Percentiles rank a stretch among this genome's conserved stretches.
phyloP scores from a whole-genome alignment of 2,888 invertebrate genomes.

The Opisthograptis luteolata region DNA sequence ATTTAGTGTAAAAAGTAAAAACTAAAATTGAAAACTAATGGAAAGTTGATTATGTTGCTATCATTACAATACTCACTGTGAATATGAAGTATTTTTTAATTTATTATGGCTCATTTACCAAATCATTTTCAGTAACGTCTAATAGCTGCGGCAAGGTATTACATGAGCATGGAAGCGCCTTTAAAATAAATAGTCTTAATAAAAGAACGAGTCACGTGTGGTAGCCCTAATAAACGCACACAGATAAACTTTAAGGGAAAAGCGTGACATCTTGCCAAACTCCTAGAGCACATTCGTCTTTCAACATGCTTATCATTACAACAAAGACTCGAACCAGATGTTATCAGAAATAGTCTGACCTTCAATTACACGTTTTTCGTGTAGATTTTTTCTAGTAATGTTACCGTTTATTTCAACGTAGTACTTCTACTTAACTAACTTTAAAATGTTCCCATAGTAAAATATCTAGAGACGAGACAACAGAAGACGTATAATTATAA shows the following conservation, averaged over 20 bases:
- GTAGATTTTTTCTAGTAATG: constrained; percentile 16
- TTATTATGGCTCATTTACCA: no score
- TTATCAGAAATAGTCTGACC: constrained; percentile 28
- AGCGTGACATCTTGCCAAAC: constrained; percentile 17
- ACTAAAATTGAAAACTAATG: no score
- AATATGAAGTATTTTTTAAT: no score
- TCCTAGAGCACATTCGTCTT: constrained; percentile 12
- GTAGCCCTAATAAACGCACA: not conserved
- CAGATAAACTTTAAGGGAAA: constrained; percentile 19
- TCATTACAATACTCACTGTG: no score
- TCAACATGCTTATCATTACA: constrained; percentile 25
- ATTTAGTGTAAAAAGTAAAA: no score
- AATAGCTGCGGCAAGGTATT: no score
- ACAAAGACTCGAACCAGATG: constrained; percentile 27
- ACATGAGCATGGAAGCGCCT: no score
- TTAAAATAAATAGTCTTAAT: no score
- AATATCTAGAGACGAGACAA: not conserved
- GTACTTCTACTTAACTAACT: constrained; percentile 6
- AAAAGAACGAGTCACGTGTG: no score
- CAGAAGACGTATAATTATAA: not conserved
- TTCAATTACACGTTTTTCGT: constrained; percentile 28
- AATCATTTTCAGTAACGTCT: no score
- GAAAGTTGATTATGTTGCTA: no score
- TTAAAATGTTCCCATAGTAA: not conserved
- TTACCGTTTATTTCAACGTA: constrained; percentile 9